Evolutionary conservation across 2,113 vertebrate genomes (phyloP).

Genomic region (Rhea pennata): DNA sequence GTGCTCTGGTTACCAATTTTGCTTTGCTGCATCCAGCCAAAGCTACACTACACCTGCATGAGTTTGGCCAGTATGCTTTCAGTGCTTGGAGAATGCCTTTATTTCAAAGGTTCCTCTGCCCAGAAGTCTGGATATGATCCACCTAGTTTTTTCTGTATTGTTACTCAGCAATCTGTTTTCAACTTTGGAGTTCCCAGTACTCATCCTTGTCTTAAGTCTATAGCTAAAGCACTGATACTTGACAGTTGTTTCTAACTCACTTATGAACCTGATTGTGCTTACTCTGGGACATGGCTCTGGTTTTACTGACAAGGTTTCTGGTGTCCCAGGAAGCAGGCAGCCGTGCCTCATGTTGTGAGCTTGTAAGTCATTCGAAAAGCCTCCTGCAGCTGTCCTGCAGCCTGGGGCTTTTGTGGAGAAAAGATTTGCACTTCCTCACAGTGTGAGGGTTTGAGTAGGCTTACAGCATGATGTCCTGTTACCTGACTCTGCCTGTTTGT

Average conservation of each 20-base stretch:
- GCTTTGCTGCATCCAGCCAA: neutral
- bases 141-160: neutral
- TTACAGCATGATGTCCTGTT: neutral
- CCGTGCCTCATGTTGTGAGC: too few species aligned
- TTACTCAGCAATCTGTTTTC: neutral
- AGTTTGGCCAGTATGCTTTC: neutral
- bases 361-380: neutral
- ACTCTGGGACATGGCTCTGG: too few species aligned
- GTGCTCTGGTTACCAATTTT: neutral
- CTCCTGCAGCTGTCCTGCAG: neutral
- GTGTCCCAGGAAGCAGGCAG: too few species aligned
- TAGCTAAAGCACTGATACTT: neutral
- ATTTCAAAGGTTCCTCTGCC: neutral
- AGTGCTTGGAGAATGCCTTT: neutral
- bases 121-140: neutral
- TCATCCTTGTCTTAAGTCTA: neutral
- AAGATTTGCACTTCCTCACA: neutral
- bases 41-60: neutral
- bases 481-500: neutral
- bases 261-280: too few species aligned
- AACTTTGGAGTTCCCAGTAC: neutral
- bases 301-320: too few species aligned
- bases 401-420: neutral
- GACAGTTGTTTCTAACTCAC: neutral
- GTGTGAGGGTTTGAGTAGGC: neutral